Base-by-base conservation (phyloP, 2,797 vertebrate genomes). In the Myotis daubentonii region DNA sequence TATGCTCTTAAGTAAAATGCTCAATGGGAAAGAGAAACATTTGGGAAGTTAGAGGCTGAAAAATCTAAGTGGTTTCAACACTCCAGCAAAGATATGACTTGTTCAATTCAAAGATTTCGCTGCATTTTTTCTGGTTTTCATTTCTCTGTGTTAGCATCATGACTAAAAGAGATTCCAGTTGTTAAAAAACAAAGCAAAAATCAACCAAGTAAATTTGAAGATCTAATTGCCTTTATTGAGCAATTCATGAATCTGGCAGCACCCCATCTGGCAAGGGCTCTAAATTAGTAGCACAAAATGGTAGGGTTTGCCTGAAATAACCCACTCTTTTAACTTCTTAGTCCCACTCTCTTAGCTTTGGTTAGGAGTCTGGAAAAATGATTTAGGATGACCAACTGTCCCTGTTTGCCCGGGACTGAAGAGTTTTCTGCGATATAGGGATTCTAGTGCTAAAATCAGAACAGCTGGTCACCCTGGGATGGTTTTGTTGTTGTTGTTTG, bases 1-100 rank as follows among this genome's bases (percentile, higher is more conserved):
- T 60, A 57, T 55, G 92, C 33, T 94, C 75, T 60, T 94, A 91
- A 97, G 72, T 60, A 74, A 95, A 95, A 96, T 78, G 28, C 2
- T 87, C 41, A 25, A 49, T 80, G 20, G 6, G 75, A 87, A 93
- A 95, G 74, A 93, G 75, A 83, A 87, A 49, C 19, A 92, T 95
- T 78, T 66, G 65, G 75, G 47, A 97, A 95, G 91, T 90, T 75
- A 95, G 85, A 95, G 96, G 66, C 93, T 66, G 74, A 68, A 93
- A 89, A 90, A 71, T 81, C 17, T 8, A 84, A 68, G 55, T 62
- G 51, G 25, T 89, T 86, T 75, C 22, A 33, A 3, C 81, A 38
- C 0, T 94, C 49, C 13, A 36, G 0, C 30, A 84, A 84, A 89
- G 47, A 66, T 47, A 68, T 68, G 30, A 49, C 33, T 76, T 72